Percentiles rank a stretch among this genome's conserved stretches.
Evolutionary conservation across 2,888 invertebrate genomes (phyloP).

Genomic region (Drosophila formosana): DNA sequence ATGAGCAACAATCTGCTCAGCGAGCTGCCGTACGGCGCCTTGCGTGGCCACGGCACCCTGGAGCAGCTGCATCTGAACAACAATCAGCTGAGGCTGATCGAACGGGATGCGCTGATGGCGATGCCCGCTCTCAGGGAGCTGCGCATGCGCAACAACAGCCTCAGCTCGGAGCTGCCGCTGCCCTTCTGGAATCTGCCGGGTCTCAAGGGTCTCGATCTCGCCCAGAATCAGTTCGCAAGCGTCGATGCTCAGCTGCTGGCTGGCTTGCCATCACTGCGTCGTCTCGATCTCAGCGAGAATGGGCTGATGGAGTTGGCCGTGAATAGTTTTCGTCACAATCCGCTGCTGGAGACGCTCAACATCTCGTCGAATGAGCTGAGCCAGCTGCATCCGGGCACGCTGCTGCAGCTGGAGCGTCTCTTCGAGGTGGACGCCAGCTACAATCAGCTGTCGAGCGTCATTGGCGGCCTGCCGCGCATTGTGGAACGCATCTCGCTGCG

Average conservation of each 20-base stretch:
- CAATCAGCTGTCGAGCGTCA: slow-evolving; percentile 90
- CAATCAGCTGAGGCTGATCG: slow-evolving; percentile 91
- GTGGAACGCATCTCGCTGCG: slow-evolving; percentile 91
- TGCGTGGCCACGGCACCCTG: slow-evolving; percentile 92
- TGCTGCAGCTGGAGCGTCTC: slow-evolving; percentile 90
- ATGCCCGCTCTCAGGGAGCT: slow-evolving; percentile 94
- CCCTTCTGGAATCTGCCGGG: slow-evolving; percentile 94
- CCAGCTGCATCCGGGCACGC: slow-evolving; percentile 90
- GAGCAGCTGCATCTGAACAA: slow-evolving; percentile 93
- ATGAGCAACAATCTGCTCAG: slow-evolving; percentile 91
- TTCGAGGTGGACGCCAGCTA: slow-evolving; percentile 92
- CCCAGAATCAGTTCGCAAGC: slow-evolving; percentile 90
- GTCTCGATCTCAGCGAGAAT: slow-evolving; percentile 92
- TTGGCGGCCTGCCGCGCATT: slow-evolving; percentile 91
- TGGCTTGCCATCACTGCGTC: slow-evolving; percentile 91
- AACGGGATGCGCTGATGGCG: slow-evolving; percentile 92
- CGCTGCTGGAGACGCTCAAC: slow-evolving; percentile 92
- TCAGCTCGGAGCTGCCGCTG: slow-evolving; percentile 89
- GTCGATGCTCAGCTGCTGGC: slow-evolving; percentile 90
- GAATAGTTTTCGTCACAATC: slow-evolving; percentile 90
- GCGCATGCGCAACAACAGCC: slow-evolving; percentile 92
- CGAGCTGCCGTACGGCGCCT: slow-evolving; percentile 91
- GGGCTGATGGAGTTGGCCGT: slow-evolving; percentile 90
- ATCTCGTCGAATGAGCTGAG: slow-evolving; percentile 91
- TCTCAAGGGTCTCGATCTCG: slow-evolving; percentile 93